phyloP scores from a whole-genome alignment of 2,888 invertebrate genomes.

The Hyalella azteca region DNA sequence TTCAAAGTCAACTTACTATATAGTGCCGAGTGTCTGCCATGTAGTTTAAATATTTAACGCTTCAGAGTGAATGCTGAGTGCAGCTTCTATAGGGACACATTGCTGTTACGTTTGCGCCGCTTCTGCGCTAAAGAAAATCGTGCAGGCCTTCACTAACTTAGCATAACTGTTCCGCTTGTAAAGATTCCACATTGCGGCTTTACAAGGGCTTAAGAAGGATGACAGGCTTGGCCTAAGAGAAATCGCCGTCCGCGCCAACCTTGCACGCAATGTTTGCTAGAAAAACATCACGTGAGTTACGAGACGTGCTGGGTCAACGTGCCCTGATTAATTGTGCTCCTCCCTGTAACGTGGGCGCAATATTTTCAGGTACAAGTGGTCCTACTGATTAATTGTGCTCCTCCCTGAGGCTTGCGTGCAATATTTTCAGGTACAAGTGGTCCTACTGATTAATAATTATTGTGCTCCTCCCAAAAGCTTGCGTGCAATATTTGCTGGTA shows the following conservation, averaged over 20 bases:
- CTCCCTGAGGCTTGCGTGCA: too few species aligned
- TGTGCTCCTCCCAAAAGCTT: too few species aligned
- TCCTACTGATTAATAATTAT: too few species aligned
- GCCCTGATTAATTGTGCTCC: constrained; percentile 21
- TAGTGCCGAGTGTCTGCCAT: background rate
- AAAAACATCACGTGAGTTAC: constrained; percentile 27
- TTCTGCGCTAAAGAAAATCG: background rate
- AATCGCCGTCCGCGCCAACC: constrained; percentile 1
- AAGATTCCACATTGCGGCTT: constrained; percentile 10
- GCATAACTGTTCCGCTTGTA: constrained; percentile 28
- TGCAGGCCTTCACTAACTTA: constrained; percentile 1
- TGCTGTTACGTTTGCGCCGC: background rate
- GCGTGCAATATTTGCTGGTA: too few species aligned
- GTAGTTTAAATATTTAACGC: constrained; percentile 18
- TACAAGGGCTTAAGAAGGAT: background rate
- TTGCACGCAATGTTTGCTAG: constrained; percentile 13
- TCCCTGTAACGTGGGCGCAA: too few species aligned
- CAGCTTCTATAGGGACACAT: background rate
- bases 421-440: too few species aligned
- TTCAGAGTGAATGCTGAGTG: constrained; percentile 1
- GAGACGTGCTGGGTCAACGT: constrained; percentile 13
- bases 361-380: too few species aligned
- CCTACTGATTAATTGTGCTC: too few species aligned
- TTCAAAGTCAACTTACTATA: too few species aligned
- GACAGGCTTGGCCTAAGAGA: constrained; percentile 12